A percentile compares a stretch with the other conserved stretches of the same genome.
Evolutionary conservation across 2,888 invertebrate genomes (phyloP).

Genomic region (Cryptocephalus primarius): DNA sequence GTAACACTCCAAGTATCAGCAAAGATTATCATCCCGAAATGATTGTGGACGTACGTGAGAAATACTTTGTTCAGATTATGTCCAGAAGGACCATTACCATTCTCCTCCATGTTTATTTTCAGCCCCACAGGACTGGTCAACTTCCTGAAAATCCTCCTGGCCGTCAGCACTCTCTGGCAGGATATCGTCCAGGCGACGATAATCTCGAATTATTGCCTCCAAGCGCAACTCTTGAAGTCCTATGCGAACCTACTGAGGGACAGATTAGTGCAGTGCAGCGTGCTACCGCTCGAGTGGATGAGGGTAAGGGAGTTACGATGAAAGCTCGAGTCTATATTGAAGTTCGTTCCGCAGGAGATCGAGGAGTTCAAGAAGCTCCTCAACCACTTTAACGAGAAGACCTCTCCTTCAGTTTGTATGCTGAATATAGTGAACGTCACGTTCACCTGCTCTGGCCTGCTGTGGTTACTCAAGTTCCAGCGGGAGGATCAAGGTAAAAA

Average conservation of each 20-base stretch:
- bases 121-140: neutral
- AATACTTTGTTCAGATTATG: too few species aligned
- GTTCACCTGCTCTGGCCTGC: slow-evolving; percentile 57
- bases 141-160: slow-evolving; percentile 47
- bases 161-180: slow-evolving; percentile 61
- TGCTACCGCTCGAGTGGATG: slow-evolving; percentile 69
- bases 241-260: slow-evolving; percentile 63
- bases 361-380: slow-evolving; percentile 68
- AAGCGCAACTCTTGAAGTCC: slow-evolving; percentile 65
- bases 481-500: too few species aligned
- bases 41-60: too few species aligned
- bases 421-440: slow-evolving; percentile 65
- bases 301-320: slow-evolving; percentile 39
- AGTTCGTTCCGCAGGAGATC: slow-evolving; percentile 48
- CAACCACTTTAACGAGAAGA: slow-evolving; percentile 63
- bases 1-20: too few species aligned
- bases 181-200: slow-evolving; percentile 76
- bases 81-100: too few species aligned
- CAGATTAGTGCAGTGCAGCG: slow-evolving; percentile 60
- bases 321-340: neutral
- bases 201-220: slow-evolving; percentile 71
- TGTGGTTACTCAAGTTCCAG: slow-evolving; percentile 55
- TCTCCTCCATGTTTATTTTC: neutral
- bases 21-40: too few species aligned
- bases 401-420: slow-evolving; percentile 66